phyloP scores from a whole-genome alignment of 2,888 invertebrate species.

The Eristalis pertinax region DNA sequence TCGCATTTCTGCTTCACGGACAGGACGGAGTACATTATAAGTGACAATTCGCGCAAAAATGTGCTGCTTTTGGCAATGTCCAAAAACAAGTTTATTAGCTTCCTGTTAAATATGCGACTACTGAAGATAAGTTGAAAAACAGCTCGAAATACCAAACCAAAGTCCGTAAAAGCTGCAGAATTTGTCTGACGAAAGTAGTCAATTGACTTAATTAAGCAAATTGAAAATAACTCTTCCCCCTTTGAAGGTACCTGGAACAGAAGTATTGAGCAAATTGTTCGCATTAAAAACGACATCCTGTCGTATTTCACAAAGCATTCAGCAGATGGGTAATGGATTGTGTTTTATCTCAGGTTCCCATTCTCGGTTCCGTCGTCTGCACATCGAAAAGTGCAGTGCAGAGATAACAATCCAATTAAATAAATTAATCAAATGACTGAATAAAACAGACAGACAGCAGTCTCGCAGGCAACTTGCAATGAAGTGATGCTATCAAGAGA shows the following conservation, averaged over 20 bases:
- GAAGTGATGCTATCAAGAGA: background rate
- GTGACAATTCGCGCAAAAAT: too few relatives aligned
- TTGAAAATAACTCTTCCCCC: background rate
- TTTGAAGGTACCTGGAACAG: background rate
- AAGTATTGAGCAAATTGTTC: background rate
- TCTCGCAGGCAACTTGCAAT: background rate
- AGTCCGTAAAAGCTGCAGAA: too few relatives aligned
- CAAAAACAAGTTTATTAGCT: too few relatives aligned
- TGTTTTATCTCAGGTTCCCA: background rate
- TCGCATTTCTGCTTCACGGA: too few relatives aligned
- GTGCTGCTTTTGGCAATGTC: too few relatives aligned
- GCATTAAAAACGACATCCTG: background rate
- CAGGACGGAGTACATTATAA: too few relatives aligned
- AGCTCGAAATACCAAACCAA: too few relatives aligned
- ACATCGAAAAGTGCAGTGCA: background rate
- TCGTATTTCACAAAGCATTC: background rate
- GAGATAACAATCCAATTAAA: background rate
- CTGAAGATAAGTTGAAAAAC: too few relatives aligned
- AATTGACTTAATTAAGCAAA: background rate
- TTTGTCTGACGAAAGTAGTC: background rate
- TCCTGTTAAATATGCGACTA: too few relatives aligned
- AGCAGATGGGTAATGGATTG: background rate
- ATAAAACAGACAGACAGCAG: background rate
- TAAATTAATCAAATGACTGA: background rate
- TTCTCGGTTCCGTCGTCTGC: background rate